phyloP scores from a whole-genome alignment of 2,113 vertebrate species.

The Hyaena hyaena region DNA sequence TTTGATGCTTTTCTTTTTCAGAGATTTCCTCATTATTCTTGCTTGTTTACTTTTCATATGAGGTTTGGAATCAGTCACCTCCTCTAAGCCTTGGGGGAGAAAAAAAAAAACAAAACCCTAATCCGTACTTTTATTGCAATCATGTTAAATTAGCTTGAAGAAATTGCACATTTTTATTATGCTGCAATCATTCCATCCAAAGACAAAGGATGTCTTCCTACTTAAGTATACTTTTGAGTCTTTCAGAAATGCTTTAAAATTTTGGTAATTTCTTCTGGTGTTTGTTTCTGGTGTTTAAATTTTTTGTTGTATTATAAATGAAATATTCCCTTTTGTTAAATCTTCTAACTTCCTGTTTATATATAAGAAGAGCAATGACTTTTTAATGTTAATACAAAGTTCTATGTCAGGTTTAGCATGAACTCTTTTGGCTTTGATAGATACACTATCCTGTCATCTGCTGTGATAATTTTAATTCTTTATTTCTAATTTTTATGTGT shows the following conservation, averaged over 20 bases:
- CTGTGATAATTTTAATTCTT: not conserved
- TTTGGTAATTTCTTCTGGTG: not conserved
- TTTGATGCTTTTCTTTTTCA: not conserved
- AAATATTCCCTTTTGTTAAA: not conserved
- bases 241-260: not conserved
- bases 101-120: not conserved
- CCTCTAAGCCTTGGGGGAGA: not conserved
- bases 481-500: not conserved
- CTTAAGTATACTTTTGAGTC: not conserved
- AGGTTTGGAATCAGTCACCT: not conserved
- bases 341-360: not conserved
- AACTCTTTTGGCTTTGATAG: not conserved
- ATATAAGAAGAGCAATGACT: not conserved
- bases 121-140: not conserved
- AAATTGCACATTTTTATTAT: not conserved
- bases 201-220: not conserved
- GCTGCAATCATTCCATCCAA: not conserved
- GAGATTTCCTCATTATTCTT: not conserved
- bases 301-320: not conserved
- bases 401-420: not conserved
- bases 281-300: not conserved
- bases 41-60: not conserved
- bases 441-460: not conserved
- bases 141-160: not conserved
- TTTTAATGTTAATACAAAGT: not conserved